Percentiles rank a stretch among this genome's conserved stretches.
phyloP scores from a whole-genome alignment of 1,140 invertebrate genomes.

The Drosophila pseudoobscura region DNA sequence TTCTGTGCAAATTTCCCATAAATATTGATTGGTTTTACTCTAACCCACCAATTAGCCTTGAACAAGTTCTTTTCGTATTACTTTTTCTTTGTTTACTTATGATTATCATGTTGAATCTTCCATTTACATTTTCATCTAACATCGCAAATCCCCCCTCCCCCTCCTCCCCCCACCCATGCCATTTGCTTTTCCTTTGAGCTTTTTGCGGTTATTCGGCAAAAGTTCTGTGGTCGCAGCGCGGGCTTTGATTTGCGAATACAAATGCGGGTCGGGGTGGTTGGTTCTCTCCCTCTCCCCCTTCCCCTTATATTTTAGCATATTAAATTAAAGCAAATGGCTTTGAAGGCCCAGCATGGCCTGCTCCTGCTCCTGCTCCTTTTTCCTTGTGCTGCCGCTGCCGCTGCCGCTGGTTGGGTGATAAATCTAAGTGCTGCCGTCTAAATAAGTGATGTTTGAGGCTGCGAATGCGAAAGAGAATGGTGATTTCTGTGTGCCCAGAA shows the following conservation, averaged over 20 bases:
- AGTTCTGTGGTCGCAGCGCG: conserved; percentile 62
- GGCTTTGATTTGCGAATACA: conserved; percentile 65
- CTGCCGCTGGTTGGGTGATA: conserved; percentile 65
- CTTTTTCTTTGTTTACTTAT: conserved; percentile 51
- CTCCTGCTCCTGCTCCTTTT: no score
- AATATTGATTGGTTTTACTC: conserved; percentile 17
- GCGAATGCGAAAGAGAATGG: conserved; percentile 15
- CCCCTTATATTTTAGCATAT: conserved; percentile 75
- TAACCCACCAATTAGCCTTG: conserved; percentile 27
- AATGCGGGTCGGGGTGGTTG: conserved; percentile 43
- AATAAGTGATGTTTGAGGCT: conserved; percentile 65
- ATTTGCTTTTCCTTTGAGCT: conserved; percentile 22
- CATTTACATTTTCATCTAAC: no score
- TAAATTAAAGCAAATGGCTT: conserved; percentile 76
- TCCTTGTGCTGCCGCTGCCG: neutral
- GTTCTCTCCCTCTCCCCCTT: no score
- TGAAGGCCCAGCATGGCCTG: conserved; percentile 12
- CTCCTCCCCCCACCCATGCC: neutral
- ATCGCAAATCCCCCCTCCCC: no score
- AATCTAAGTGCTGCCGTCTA: conserved; percentile 71
- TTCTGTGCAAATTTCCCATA: neutral
- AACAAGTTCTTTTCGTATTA: conserved; percentile 28
- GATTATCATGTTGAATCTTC: conserved; percentile 48
- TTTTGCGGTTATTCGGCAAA: conserved; percentile 55
- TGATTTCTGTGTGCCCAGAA: no score